Evolutionary conservation across 2,888 invertebrate species (phyloP), one percentile per base, ranked within the genome.

Genomic region (Thalpophila matura): DNA sequence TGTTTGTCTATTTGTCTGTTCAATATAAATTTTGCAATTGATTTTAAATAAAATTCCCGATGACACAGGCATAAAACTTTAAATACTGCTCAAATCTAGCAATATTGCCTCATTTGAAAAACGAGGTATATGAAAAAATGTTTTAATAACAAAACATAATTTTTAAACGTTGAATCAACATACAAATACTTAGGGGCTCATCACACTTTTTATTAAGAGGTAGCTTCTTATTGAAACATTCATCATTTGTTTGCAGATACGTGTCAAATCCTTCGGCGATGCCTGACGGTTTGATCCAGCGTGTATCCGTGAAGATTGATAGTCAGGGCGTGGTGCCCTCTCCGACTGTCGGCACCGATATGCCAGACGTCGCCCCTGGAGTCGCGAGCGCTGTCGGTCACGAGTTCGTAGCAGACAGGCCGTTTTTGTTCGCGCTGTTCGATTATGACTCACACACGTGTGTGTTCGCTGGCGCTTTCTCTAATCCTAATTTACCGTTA

Each of bases 401-500:
- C 0, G 77, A 80, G 18, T 87, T 87, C 16, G 74, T 81, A 0
- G 83, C 82, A 0, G 80, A 87, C 18, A 74, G 74, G 20, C 86
- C 87, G 0, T 87, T 87, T 38, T 56, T 84, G 61, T 86, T 74
- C 26, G 84, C 74, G 0, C 54, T 87, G 0, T 75, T 85, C 16
- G 86, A 87, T 62, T 66, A 79, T 0, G 67, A 80, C 20, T 81
- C 81, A 0, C 63, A 61, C 2, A 80, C 81, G 0, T 81, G 79
- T 29, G 6, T 84, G 4, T 79, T 84, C 5, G 62, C 80, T 6
- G 80, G 82, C 1, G 77, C 77, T 0, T 87, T 73, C 47, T 78
- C 84, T 0, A 68, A 53, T 9, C 84, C 84, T 16, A 24, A 45
- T 20, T n/a, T n/a, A n/a, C 12, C 3, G 7, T 24, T 45, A 14